Conservation (phyloP, 2,888 invertebrate genomes). For the Caenorhabditis sp. region DNA sequence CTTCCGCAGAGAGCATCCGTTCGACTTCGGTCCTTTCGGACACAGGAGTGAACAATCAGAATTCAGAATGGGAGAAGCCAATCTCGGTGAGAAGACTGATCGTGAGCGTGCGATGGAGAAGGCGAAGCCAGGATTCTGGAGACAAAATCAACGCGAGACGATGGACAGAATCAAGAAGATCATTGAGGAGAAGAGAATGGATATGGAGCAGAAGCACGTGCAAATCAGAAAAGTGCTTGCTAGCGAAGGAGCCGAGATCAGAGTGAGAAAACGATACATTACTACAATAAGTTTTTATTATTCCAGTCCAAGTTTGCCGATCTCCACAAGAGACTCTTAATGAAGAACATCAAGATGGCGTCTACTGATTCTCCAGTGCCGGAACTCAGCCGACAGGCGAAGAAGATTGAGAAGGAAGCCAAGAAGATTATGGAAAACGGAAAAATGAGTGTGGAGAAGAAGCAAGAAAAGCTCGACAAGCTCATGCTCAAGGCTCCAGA, state of each 20-base stretch:
- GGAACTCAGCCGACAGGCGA: constrained; percentile 31
- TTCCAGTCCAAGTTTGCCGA: constrained; percentile 56
- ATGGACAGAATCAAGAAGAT: constrained; percentile 47
- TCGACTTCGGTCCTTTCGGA: constrained; percentile 51
- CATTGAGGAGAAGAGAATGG: constrained; percentile 27
- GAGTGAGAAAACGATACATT: too few relatives aligned
- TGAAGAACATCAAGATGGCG: constrained; percentile 48
- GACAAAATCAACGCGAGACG: constrained; percentile 35
- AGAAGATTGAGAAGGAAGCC: constrained; percentile 39
- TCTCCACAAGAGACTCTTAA: constrained; percentile 47
- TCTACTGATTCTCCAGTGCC: constrained; percentile 5
- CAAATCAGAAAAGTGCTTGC: constrained; percentile 36
- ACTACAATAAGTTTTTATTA: background rate
- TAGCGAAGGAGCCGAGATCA: constrained; percentile 22
- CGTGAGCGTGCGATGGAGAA: constrained; percentile 44
- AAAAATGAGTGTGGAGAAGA: constrained; percentile 49
- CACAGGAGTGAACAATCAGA: constrained; percentile 19
- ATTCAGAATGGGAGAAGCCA: constrained; percentile 31
- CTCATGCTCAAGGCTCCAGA: constrained; percentile 52
- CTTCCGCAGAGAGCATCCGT: constrained; percentile 44
- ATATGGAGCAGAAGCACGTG: constrained; percentile 49
- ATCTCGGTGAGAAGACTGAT: constrained; percentile 39
- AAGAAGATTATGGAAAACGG: constrained; percentile 42
- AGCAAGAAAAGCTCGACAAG: constrained; percentile 48
- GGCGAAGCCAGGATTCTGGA: constrained; percentile 55